phyloP scores from a whole-genome alignment of 1,140 invertebrate genomes.

The Littorina saxatilis region DNA sequence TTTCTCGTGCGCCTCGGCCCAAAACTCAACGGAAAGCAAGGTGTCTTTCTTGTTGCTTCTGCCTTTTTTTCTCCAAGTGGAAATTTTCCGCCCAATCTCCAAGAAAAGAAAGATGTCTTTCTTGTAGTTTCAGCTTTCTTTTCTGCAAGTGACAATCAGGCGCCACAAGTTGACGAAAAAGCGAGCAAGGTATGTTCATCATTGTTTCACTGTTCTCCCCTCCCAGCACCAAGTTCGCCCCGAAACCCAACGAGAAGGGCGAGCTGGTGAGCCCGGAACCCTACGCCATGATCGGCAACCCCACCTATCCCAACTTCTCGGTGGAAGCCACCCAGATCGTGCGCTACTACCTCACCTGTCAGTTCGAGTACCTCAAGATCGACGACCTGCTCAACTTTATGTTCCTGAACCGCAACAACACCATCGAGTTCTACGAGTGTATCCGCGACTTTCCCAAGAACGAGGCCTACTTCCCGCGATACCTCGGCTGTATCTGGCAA shows the following conservation, averaged over 20 bases:
- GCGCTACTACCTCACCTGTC: slow-evolving; percentile 27
- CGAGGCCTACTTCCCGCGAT: slow-evolving; percentile 24
- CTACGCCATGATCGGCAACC: slow-evolving; percentile 26
- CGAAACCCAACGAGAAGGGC: slow-evolving; percentile 34
- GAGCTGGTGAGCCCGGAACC: slow-evolving; percentile 35
- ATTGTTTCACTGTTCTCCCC: neutral
- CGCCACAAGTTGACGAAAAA: no score
- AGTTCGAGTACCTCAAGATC: slow-evolving; percentile 36
- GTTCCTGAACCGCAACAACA: slow-evolving; percentile 41
- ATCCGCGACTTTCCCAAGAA: slow-evolving; percentile 33
- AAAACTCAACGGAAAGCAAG: no score
- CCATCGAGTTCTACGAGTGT: slow-evolving; percentile 36
- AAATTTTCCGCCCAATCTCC: no score
- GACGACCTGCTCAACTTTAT: slow-evolving; percentile 39
- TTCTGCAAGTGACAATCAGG: no score
- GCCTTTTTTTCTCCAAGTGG: no score
- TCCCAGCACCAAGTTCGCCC: slow-evolving; percentile 28
- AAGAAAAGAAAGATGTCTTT: no score
- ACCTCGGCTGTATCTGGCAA: slow-evolving; percentile 29
- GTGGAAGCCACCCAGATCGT: slow-evolving; percentile 19
- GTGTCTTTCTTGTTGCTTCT: no score
- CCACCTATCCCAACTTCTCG: slow-evolving; percentile 20
- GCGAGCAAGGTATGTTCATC: no score
- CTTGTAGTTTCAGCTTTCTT: neutral
- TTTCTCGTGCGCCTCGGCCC: no score